Conservation (phyloP, 2,113 vertebrate genomes). For the Pagrus major region DNA sequence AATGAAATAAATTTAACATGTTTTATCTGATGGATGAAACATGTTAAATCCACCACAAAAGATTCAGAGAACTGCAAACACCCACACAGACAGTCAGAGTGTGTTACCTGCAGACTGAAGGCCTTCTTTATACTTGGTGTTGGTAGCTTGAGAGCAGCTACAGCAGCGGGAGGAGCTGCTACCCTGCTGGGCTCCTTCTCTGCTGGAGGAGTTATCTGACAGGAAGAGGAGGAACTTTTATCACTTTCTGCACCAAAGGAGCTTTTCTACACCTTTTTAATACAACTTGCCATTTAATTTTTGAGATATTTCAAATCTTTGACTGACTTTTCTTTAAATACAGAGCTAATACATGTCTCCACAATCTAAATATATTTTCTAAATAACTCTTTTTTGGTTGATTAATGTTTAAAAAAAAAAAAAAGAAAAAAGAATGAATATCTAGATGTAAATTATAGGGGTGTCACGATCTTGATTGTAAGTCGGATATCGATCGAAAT, state of each 20-base stretch:
- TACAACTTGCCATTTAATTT: too few species aligned
- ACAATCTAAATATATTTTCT: neutral
- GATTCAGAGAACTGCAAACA: neutral
- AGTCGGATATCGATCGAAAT: too few species aligned
- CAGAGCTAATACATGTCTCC: neutral
- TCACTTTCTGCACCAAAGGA: neutral
- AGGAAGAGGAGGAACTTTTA: neutral
- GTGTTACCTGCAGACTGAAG: constrained; percentile 90
- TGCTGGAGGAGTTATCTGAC: constrained; percentile 82
- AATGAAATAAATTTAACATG: too few species aligned
- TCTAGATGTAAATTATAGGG: too few species aligned
- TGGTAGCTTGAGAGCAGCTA: constrained; percentile 88
- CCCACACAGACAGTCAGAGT: too few species aligned
- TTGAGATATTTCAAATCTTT: neutral
- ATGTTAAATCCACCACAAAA: neutral
- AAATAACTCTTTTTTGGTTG: neutral
- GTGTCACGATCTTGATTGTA: too few species aligned
- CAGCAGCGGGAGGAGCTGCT: constrained; percentile 76
- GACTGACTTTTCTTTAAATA: neutral
- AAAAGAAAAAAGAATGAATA: neutral
- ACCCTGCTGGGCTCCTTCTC: constrained; percentile 89
- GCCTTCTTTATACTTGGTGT: constrained; percentile 90
- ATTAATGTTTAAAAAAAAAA: neutral
- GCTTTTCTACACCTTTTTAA: neutral
- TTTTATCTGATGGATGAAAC: neutral